These are phyloP conservation scores for Cyprinodon variegatus DNA, from an alignment of 2,113 vertebrate species.

Conservation along the genomic window DNA sequence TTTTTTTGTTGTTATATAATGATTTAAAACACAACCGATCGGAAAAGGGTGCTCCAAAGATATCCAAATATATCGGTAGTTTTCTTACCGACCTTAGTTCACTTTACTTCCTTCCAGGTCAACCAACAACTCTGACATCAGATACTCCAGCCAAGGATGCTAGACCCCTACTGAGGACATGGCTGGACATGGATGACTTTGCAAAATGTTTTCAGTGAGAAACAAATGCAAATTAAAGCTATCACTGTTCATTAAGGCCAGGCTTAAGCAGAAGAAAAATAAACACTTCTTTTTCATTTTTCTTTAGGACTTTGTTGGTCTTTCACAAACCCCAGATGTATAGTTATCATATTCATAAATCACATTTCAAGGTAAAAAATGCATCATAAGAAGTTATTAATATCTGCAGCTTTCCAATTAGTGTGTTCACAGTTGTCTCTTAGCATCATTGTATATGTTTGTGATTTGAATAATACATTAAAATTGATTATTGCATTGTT, in stretches of 20 bases:
- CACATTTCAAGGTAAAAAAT: conserved; percentile 80
- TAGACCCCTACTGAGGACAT: conserved; percentile 79
- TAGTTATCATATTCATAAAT: conserved; percentile 78
- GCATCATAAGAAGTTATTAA: background rate
- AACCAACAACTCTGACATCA: conserved; percentile 36
- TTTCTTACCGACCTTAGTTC: background rate
- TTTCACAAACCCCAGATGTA: conserved; percentile 86
- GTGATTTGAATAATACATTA: background rate
- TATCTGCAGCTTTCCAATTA: background rate
- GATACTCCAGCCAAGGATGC: conserved; percentile 30
- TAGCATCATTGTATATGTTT: background rate
- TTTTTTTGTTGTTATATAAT: background rate
- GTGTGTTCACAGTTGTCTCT: background rate
- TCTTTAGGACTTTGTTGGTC: conserved; percentile 82
- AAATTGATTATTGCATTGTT: conserved; percentile 2
- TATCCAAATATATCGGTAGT: background rate
- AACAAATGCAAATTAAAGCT: background rate
- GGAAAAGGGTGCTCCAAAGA: background rate
- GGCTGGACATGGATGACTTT: conserved; percentile 90
- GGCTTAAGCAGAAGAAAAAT: background rate
- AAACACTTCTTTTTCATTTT: conserved; percentile 4
- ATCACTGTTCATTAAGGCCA: background rate
- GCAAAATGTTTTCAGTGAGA: conserved; percentile 91
- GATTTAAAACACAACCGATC: background rate
- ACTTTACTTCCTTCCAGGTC: conserved; percentile 26